Evolutionary conservation across 2,797 vertebrate species (phyloP), one percentile per base, ranked within the genome.

Genomic region (Momotus momota): DNA sequence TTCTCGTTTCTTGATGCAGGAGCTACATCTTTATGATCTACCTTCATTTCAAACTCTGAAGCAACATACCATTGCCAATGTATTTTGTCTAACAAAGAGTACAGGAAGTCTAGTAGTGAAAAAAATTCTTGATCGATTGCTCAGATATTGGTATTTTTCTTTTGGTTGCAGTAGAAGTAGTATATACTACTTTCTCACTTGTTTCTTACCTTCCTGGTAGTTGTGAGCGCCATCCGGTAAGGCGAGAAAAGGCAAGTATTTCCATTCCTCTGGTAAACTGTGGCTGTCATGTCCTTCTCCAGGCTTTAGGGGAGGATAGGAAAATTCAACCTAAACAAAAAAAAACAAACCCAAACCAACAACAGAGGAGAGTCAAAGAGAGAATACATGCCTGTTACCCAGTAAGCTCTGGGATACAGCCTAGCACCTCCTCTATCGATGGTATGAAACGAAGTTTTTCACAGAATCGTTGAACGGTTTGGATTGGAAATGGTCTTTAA

Each of bases 181-280:
- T 4, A 38, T 7, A 12, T 22, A 7, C 1, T 82, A 27, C 27
- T 81, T 40, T 38, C 33, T 29, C 23, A 43, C 26, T 22, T 4
- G 6, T 55, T 52, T 84, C 97, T 61, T 97, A 99, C 99, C 99
- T 98, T 99, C 99, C 93, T 99, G 99, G 94, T 99, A 99, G 98
- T 99, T 99, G 98, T 99, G 99, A 5, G 99, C 99, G 0, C 99
- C 99, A n/a, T 99, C 99, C 0, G 99, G 99, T 35, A 99, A 97
- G 26, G 99, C 99, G 10, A 99, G 98, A 97, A 99, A 99, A 0
- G 99, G 99, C 79, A 99, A 98, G 77, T 99, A 99, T 93, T 98
- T 99, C 99, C 99, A 99, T 88, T 99, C 99, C 38, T 99, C 99
- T 9, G 99, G 99, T 91, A 99, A 96, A 84, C 97, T 90, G 81